Percentiles rank a stretch among this genome's conserved stretches.
These are phyloP conservation scores for Columbina picui DNA, from an alignment of 2,113 vertebrate species.

Conservation along the genomic window DNA sequence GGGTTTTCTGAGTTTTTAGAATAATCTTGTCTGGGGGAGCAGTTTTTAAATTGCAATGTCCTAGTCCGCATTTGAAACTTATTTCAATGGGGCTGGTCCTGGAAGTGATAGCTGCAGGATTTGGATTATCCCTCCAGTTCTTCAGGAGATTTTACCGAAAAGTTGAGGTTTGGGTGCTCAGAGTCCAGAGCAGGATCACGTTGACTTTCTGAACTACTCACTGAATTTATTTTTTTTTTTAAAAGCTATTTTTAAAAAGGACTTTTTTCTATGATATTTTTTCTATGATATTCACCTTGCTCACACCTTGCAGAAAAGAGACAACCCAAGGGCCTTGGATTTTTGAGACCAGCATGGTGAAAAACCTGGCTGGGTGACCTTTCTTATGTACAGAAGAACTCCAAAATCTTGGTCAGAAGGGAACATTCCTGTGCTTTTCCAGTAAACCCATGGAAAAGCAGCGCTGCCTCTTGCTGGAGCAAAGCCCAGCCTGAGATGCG, in stretches of 20 bases:
- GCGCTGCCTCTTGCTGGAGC: not conserved
- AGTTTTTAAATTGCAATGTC: not conserved
- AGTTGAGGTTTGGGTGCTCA: not conserved
- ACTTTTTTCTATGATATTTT: too few species aligned
- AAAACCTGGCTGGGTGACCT: not conserved
- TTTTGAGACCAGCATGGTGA: not conserved
- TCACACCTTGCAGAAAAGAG: not conserved
- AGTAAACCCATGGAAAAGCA: not conserved
- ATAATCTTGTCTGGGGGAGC: not conserved
- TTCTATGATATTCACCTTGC: not conserved
- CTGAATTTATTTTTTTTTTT: too few species aligned
- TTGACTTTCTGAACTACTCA: not conserved
- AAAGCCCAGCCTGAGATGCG: accelerated
- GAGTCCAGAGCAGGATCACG: not conserved
- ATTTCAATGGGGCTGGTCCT: not conserved
- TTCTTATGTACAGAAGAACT: not conserved
- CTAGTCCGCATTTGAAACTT: too few species aligned
- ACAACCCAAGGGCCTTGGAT: not conserved
- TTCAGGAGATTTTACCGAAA: not conserved
- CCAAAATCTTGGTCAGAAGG: not conserved
- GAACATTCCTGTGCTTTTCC: not conserved
- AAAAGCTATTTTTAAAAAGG: too few species aligned
- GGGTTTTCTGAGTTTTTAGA: not conserved
- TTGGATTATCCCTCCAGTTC: not conserved
- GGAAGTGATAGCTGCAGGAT: not conserved